phyloP scores from a whole-genome alignment of 2,113 vertebrate species.

The Toxotes chatareus region DNA sequence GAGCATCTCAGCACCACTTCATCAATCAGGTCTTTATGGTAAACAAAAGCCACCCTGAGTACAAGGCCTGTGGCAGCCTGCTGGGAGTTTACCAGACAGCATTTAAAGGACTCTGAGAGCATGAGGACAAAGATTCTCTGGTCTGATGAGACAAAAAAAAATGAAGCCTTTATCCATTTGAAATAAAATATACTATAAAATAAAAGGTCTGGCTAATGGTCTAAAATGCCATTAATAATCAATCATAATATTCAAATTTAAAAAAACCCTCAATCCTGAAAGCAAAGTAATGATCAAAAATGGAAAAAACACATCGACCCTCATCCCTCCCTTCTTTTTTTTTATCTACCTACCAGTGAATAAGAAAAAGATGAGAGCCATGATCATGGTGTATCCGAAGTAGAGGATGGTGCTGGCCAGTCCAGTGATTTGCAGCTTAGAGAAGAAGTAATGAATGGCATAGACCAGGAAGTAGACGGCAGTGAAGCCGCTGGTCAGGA shows the following conservation, averaged over 20 bases:
- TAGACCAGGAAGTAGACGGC: conserved; percentile 95
- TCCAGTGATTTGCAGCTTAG: conserved; percentile 94
- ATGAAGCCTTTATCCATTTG: no score
- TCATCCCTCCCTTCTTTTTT: background rate
- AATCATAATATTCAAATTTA: no score
- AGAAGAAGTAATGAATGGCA: conserved; percentile 94
- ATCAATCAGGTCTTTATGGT: background rate
- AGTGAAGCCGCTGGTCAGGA: conserved; percentile 97
- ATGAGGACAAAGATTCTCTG: no score
- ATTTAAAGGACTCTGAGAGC: no score
- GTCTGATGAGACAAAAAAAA: no score
- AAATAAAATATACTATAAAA: no score
- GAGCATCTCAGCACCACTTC: background rate
- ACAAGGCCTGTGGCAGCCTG: no score
- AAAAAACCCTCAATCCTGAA: background rate
- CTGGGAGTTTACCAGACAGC: no score
- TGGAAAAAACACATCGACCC: background rate
- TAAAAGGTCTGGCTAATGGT: background rate
- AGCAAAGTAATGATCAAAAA: background rate
- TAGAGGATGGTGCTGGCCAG: conserved; percentile 95
- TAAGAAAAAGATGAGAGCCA: conserved; percentile 96
- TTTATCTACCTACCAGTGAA: conserved; percentile 88
- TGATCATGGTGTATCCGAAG: conserved; percentile 96
- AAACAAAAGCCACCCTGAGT: no score
- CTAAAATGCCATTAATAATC: background rate